phyloP scores from a whole-genome alignment of 2,888 invertebrate species.

The Automeris io region DNA sequence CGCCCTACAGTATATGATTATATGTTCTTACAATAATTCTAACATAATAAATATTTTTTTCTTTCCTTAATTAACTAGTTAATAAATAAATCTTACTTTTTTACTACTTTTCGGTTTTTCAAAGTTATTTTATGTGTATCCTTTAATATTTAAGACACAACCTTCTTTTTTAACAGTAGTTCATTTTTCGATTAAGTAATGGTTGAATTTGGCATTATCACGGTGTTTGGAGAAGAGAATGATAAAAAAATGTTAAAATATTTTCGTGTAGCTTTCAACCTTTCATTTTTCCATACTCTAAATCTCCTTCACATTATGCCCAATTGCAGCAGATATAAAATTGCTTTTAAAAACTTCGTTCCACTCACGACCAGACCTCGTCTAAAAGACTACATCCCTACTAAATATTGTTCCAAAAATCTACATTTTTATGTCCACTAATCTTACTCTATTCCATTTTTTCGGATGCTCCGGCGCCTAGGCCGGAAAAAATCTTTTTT shows the following conservation, averaged over 20 bases:
- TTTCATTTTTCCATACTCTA: conserved; percentile 11
- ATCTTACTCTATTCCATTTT: conserved; percentile 42
- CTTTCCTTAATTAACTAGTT: conserved; percentile 61
- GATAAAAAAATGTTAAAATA: conserved; percentile 31
- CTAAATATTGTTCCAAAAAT: conserved; percentile 75
- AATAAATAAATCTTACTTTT: conserved; percentile 67
- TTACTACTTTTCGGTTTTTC: conserved; percentile 53
- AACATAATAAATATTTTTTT: conserved; percentile 74
- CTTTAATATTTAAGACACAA: conserved; percentile 70
- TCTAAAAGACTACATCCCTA: conserved; percentile 31
- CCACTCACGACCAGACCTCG: conserved; percentile 47
- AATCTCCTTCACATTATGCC: conserved; percentile 15
- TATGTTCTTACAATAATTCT: conserved; percentile 48
- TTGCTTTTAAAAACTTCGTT: conserved; percentile 46
- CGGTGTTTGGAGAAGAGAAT: conserved; percentile 33
- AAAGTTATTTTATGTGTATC: conserved; percentile 54
- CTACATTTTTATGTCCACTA: conserved; percentile 61
- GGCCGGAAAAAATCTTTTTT: conserved; percentile 14
- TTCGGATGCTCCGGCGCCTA: conserved; percentile 5
- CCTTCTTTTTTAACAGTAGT: conserved; percentile 65
- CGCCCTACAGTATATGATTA: conserved; percentile 70
- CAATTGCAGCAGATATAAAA: conserved; percentile 43
- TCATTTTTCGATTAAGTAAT: conserved; percentile 44
- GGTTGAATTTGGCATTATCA: conserved; percentile 63
- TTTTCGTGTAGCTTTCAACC: conserved; percentile 15